These are phyloP conservation scores for Scopus umbretta DNA, from an alignment of 2,113 vertebrate genomes.

Conservation along the genomic window DNA sequence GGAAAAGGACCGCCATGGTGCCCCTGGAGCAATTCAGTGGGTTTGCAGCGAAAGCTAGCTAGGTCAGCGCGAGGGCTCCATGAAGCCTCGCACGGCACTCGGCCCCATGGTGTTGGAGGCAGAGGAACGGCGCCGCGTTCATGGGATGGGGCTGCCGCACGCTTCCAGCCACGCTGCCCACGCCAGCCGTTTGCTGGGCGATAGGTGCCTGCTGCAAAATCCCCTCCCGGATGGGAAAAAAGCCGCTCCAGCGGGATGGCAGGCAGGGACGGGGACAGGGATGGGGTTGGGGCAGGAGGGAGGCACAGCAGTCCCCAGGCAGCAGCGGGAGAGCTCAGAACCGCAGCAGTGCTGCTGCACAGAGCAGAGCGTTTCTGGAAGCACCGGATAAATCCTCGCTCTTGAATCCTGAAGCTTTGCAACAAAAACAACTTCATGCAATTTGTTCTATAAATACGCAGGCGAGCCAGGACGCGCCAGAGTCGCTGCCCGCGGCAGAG, in stretches of 20 bases:
- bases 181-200: accelerated
- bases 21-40: not conserved
- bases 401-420: not conserved
- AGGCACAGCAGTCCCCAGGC: accelerated
- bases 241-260: not conserved
- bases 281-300: too few species aligned
- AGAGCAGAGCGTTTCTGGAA: not conserved
- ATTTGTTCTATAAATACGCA: constrained; percentile 53
- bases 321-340: not conserved
- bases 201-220: not conserved
- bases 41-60: not conserved
- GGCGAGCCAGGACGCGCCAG: constrained; percentile 41
- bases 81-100: accelerated
- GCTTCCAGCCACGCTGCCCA: not conserved
- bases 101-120: not conserved
- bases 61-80: not conserved
- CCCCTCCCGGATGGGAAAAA: not conserved
- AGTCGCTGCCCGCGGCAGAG: not conserved
- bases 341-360: not conserved
- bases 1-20: not conserved
- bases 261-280: too few species aligned
- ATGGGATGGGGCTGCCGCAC: not conserved
- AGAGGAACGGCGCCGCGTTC: accelerated
- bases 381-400: not conserved
- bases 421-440: constrained; percentile 26